Conservation (phyloP, 2,113 vertebrate species). For the Tragulus kanchil region DNA sequence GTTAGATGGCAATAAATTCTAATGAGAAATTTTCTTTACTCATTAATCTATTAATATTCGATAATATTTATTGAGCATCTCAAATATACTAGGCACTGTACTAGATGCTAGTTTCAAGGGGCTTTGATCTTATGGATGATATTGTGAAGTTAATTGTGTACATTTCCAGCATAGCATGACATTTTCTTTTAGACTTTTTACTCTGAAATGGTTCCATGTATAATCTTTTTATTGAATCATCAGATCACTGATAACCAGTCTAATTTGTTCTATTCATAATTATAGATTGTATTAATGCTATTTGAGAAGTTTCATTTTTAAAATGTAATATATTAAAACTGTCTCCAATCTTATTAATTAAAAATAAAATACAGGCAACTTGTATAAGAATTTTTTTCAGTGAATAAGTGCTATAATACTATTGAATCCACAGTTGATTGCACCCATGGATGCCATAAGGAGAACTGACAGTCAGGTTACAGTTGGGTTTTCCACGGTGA, state of each 20-base stretch:
- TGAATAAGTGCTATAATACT: not conserved
- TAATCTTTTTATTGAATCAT: not conserved
- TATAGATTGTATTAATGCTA: not conserved
- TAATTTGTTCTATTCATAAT: not conserved
- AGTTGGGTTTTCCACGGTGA: not conserved
- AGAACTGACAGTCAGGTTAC: not conserved
- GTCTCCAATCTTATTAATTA: not conserved
- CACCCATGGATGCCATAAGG: not conserved
- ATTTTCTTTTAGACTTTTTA: not conserved
- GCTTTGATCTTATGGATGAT: not conserved
- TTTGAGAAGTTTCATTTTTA: slow-evolving; percentile 36
- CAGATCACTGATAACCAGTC: not conserved
- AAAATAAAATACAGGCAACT: not conserved
- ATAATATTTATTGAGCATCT: not conserved
- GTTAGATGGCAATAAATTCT: not conserved
- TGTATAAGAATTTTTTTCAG: not conserved
- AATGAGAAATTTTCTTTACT: not conserved
- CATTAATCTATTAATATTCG: slow-evolving; percentile 7
- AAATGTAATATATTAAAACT: not conserved
- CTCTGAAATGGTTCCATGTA: not conserved
- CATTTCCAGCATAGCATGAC: not conserved
- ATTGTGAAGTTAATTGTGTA: not conserved
- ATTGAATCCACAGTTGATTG: not conserved
- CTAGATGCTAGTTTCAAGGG: not conserved
- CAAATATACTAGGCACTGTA: not conserved